Evolutionary conservation across 2,113 vertebrate species (phyloP).

Genomic region (Urocitellus parryii): DNA sequence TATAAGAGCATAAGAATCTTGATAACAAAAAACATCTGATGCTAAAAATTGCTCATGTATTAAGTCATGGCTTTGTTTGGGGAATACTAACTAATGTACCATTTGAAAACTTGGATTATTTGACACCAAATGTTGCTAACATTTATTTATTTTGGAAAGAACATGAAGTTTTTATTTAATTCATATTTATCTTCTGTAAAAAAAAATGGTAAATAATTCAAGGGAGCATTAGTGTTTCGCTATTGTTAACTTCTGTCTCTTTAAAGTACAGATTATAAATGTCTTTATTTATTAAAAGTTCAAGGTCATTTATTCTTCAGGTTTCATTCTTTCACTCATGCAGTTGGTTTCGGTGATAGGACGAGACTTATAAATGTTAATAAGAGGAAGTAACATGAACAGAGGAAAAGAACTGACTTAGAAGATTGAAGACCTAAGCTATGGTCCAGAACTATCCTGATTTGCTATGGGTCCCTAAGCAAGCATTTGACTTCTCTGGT

Average conservation of each 20-base stretch:
- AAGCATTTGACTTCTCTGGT: not conserved
- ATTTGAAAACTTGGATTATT: not conserved
- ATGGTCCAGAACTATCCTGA: not conserved
- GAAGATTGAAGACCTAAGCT: not conserved
- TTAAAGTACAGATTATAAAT: not conserved
- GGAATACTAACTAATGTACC: not conserved
- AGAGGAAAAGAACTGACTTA: not conserved
- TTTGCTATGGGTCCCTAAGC: not conserved
- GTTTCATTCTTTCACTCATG: slow-evolving; percentile 13
- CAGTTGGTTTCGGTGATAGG: not conserved
- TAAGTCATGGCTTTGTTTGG: slow-evolving; percentile 26
- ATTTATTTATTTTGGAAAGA: not conserved
- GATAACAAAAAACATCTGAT: not conserved
- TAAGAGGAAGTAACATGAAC: not conserved
- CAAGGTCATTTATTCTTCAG: slow-evolving; percentile 5
- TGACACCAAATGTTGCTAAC: not conserved
- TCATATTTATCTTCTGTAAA: slow-evolving; percentile 56
- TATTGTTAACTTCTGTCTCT: not conserved
- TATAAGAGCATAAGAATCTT: not conserved
- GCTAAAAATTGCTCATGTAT: not conserved
- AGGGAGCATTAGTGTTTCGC: not conserved
- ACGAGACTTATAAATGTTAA: slow-evolving; percentile 9
- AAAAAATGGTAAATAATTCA: not conserved
- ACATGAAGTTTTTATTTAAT: slow-evolving; percentile 7
- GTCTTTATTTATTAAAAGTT: not conserved